phyloP scores from a whole-genome alignment of 1,140 invertebrate species.

The Penaeus chinensis region DNA sequence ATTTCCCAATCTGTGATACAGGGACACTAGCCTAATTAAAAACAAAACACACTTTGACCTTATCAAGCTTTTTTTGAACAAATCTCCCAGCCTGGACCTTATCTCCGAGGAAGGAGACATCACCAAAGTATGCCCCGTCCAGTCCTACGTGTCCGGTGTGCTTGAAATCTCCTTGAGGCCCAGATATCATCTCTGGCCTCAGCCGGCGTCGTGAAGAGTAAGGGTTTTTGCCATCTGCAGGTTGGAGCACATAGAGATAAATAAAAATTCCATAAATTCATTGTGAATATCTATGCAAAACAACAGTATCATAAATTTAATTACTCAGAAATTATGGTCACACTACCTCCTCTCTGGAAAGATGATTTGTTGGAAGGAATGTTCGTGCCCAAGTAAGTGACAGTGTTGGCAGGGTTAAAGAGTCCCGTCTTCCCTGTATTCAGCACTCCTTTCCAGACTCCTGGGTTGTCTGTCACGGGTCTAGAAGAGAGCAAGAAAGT shows the following conservation, averaged over 20 bases:
- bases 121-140: conserved; percentile 96
- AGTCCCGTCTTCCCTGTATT: conserved; percentile 87
- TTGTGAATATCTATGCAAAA: background rate
- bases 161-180: conserved; percentile 95
- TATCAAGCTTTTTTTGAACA: conserved; percentile 60
- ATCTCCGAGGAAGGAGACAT: conserved; percentile 86
- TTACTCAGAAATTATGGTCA: background rate
- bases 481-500: conserved; percentile 37
- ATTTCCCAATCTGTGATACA: conserved; percentile 41
- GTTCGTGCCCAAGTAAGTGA: conserved; percentile 86
- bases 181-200: conserved; percentile 93
- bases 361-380: conserved; percentile 76
- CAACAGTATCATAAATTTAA: background rate
- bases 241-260: conserved; percentile 55
- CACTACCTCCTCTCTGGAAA: conserved; percentile 73
- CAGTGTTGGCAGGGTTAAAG: conserved; percentile 90
- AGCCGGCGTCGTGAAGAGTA: conserved; percentile 77
- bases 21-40: conserved; percentile 38
- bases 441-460: conserved; percentile 84
- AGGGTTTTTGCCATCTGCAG: conserved; percentile 70
- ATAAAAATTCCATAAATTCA: background rate
- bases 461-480: conserved; percentile 62
- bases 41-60: conserved; percentile 59
- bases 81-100: conserved; percentile 67
- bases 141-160: conserved; percentile 97